These are phyloP conservation scores for Trileptium ribeirensis DNA, from an alignment of 2,888 invertebrate genomes.

Conservation along the genomic window DNA sequence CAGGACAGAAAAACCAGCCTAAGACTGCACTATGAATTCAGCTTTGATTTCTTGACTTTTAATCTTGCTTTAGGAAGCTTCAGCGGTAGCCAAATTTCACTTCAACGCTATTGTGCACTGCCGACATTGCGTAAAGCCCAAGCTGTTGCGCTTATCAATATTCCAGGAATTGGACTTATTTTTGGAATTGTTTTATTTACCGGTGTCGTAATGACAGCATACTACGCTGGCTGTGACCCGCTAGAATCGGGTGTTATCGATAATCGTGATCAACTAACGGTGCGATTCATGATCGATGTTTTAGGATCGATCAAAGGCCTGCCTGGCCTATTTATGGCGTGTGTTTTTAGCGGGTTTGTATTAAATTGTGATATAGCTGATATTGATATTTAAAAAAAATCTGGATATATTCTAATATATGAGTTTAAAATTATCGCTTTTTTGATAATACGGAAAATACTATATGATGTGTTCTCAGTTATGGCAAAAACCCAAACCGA, in stretches of 20 bases:
- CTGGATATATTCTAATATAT: too few relatives aligned
- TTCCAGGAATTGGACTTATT: conserved; percentile 20
- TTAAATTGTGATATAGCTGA: too few relatives aligned
- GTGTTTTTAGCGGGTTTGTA: conserved; percentile 28
- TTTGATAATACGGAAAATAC: too few relatives aligned
- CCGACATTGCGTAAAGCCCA: conserved; percentile 6
- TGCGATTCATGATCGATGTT: conserved; percentile 19
- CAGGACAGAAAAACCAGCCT: too few relatives aligned
- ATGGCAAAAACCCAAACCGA: too few relatives aligned
- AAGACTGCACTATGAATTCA: too few relatives aligned
- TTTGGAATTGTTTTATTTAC: conserved; percentile 43
- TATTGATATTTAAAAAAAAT: too few relatives aligned
- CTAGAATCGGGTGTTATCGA: conserved; percentile 31
- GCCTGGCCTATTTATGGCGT: conserved; percentile 29
- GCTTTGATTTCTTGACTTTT: too few relatives aligned
- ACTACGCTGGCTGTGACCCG: conserved; percentile 45
- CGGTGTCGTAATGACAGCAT: conserved; percentile 43
- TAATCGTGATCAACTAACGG: conserved; percentile 30
- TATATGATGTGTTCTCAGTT: too few relatives aligned
- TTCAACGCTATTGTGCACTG: conserved; percentile 24
- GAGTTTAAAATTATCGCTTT: too few relatives aligned
- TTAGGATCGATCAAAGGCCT: conserved; percentile 16
- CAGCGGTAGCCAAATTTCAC: conserved; percentile 19
- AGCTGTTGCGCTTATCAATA: conserved; percentile 5
- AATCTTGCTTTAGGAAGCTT: not conserved